These are phyloP conservation scores for Myripristis murdjan DNA, from an alignment of 2,797 vertebrate genomes.

Conservation along the genomic window DNA sequence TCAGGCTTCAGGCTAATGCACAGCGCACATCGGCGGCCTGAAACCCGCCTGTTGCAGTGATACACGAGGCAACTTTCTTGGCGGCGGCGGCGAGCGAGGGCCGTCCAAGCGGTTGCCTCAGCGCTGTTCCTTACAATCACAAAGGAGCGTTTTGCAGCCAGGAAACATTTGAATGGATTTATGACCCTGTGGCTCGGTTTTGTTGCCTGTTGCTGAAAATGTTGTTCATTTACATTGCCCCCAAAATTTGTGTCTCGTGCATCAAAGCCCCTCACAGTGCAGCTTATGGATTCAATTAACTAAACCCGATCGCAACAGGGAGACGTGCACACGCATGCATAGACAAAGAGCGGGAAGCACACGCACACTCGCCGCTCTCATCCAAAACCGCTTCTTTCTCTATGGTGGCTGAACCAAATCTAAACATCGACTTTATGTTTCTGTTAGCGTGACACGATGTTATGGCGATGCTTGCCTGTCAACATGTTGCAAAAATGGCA, in stretches of 20 bases:
- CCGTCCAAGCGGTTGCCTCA: conserved; percentile 47
- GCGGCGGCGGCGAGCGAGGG: neutral
- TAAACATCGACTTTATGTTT: conserved; percentile 28
- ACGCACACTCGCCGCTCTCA: neutral
- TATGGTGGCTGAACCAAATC: conserved; percentile 30
- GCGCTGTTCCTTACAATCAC: conserved; percentile 30
- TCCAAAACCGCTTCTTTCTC: conserved; percentile 50
- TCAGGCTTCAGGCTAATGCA: conserved; percentile 15
- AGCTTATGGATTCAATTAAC: conserved; percentile 42
- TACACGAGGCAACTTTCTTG: conserved; percentile 36
- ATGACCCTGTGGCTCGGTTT: conserved; percentile 29
- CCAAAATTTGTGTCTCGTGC: conserved; percentile 15
- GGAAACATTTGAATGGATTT: conserved; percentile 59
- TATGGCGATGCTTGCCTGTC: conserved; percentile 9
- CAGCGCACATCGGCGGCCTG: conserved; percentile 29
- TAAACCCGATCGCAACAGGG: neutral
- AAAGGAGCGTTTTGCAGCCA: conserved; percentile 47
- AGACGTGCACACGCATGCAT: too few species aligned
- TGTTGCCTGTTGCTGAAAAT: conserved; percentile 40
- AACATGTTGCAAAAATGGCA: neutral
- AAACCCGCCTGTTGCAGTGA: conserved; percentile 39
- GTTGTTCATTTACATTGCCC: conserved; percentile 20
- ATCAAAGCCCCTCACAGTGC: conserved; percentile 7
- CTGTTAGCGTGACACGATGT: conserved; percentile 1
- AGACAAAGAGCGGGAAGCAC: conserved; percentile 9